A percentile compares a stretch with the other conserved stretches of the same genome.
These are phyloP conservation scores for Simalia tracyae DNA, from an alignment of 2,797 vertebrate species.

Conservation along the genomic window DNA sequence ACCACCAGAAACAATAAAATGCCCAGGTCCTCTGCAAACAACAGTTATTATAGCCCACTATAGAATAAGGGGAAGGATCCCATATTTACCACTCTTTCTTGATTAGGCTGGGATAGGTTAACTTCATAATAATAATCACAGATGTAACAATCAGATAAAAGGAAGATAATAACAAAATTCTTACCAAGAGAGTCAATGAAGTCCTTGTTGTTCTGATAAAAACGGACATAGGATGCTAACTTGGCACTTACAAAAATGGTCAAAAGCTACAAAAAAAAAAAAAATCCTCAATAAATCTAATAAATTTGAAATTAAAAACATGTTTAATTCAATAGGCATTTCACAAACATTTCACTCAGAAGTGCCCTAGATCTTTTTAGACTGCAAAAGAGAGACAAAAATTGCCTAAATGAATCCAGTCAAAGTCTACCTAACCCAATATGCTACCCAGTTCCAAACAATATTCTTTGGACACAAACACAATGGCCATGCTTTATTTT, in stretches of 20 bases:
- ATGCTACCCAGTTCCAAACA: neutral
- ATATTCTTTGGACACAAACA: neutral
- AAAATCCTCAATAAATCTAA: slow-evolving; percentile 45
- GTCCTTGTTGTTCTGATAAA: slow-evolving; percentile 99
- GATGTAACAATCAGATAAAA: slow-evolving; percentile 27
- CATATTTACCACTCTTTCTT: neutral
- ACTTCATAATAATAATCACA: neutral
- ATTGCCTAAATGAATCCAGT: neutral
- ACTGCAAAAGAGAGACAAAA: neutral
- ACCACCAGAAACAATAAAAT: neutral
- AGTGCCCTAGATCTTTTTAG: neutral
- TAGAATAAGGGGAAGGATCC: neutral
- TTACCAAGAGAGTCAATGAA: slow-evolving; percentile 99
- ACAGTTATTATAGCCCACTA: neutral
- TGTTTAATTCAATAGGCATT: neutral
- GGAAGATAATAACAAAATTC: slow-evolving; percentile 60
- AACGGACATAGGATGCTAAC: slow-evolving; percentile 92
- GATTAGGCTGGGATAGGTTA: neutral
- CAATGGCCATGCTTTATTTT: neutral
- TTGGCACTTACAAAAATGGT: slow-evolving; percentile 99
- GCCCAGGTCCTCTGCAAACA: neutral
- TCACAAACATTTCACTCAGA: neutral
- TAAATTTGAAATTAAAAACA: neutral
- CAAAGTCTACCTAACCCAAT: neutral
- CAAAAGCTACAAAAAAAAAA: slow-evolving; percentile 80